phyloP scores from a whole-genome alignment of 2,797 vertebrate species.

The Cynodonichthys magdalenae region DNA sequence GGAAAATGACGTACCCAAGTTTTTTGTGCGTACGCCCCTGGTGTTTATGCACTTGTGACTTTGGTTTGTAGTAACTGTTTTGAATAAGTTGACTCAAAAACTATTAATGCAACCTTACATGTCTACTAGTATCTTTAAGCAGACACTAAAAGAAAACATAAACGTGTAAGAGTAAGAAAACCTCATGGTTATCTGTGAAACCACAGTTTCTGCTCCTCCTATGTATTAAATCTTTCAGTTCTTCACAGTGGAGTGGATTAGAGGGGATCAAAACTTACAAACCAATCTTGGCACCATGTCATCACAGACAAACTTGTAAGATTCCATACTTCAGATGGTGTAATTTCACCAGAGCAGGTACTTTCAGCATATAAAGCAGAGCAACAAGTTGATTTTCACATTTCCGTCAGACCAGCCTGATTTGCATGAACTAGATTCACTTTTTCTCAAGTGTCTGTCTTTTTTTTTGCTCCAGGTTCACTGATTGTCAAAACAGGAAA shows the following conservation, averaged over 20 bases:
- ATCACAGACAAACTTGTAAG: not conserved
- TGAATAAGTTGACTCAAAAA: too few relatives aligned
- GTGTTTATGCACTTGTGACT: too few relatives aligned
- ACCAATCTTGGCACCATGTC: not conserved
- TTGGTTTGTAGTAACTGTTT: too few relatives aligned
- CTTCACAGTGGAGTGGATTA: not conserved
- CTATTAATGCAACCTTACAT: too few relatives aligned
- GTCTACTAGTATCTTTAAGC: too few relatives aligned
- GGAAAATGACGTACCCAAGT: too few relatives aligned
- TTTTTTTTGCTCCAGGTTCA: not conserved
- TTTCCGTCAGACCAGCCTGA: not conserved
- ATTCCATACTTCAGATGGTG: not conserved
- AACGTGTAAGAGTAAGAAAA: not conserved
- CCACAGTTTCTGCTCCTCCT: not conserved
- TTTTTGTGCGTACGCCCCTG: too few relatives aligned
- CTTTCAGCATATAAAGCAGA: not conserved
- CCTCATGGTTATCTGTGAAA: not conserved
- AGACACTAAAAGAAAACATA: too few relatives aligned
- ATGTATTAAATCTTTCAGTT: not conserved
- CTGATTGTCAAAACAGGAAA: not conserved
- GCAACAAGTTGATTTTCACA: not conserved
- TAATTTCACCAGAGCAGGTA: not conserved
- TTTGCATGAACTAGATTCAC: not conserved
- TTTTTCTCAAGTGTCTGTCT: constrained; percentile 1
- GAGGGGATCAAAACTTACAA: not conserved